These are phyloP conservation scores for Cantharis lateralis DNA, from an alignment of 2,888 invertebrate species.

Conservation along the genomic window DNA sequence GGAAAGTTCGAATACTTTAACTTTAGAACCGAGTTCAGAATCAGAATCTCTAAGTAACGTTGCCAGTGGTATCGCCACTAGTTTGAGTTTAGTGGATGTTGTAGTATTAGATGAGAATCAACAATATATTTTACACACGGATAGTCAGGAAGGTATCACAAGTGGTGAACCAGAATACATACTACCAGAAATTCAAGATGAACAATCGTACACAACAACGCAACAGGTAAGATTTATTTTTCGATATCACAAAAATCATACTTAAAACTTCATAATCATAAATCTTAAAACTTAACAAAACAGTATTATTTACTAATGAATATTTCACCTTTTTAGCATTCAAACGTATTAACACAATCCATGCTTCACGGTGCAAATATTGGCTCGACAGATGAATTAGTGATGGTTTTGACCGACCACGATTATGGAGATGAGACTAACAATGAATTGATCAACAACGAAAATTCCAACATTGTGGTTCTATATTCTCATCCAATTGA, in stretches of 20 bases:
- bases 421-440: constrained; percentile 61
- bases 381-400: constrained; percentile 62
- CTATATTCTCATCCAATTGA: constrained; percentile 66
- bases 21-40: constrained; percentile 60
- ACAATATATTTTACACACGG: constrained; percentile 58
- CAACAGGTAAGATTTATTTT: constrained; percentile 41
- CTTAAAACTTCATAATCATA: too few relatives aligned
- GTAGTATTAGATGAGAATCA: constrained; percentile 66
- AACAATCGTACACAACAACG: constrained; percentile 45
- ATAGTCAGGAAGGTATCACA: constrained; percentile 39
- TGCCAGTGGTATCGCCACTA: constrained; percentile 62
- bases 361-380: constrained; percentile 54
- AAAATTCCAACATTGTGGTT: constrained; percentile 67
- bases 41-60: constrained; percentile 62
- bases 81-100: constrained; percentile 61
- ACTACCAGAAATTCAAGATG: constrained; percentile 52
- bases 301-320: neutral
- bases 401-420: constrained; percentile 67
- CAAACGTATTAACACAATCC: constrained; percentile 46
- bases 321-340: constrained; percentile 8
- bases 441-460: constrained; percentile 55
- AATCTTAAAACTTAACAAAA: too few relatives aligned
- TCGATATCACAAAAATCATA: too few relatives aligned
- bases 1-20: constrained; percentile 20
- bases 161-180: constrained; percentile 48